Base-by-base conservation (phyloP, 2,113 vertebrate genomes). In the Labeo rohita region DNA sequence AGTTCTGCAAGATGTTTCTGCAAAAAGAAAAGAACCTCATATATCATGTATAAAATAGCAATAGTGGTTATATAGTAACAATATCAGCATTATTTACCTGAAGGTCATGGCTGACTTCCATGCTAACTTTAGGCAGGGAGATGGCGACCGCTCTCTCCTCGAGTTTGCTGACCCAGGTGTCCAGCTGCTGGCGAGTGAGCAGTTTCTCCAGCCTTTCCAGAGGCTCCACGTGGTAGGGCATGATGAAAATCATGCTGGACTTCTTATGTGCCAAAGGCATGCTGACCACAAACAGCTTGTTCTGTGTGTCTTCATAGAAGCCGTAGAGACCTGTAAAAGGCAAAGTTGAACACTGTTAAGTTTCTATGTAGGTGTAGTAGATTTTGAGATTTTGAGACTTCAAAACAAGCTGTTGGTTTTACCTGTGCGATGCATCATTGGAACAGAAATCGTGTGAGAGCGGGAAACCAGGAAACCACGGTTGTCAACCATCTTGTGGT, bases 371-470 rank as follows among this genome's bases (percentile, higher is more conserved):
- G 12, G 73, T 9, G 63, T 83, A 11, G 16, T 34, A 10, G 68
- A 34, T 11, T 50, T 43, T 81, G 16, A 15, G 8, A n/a, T n/a
- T 21, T 16, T n/a, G 86, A 74, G 16, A 80, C 34, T 5, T 78
- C 6, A n/a, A 45, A 54, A 84, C 21, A 75, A 66, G 12, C n/a
- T 74, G 36, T 39, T 86, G 28, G 23, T 66, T 91, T 90, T 88
- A 99, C 98, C 98, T 74, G 98, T 99, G 72, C 98, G 97, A 88
- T 99, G 98, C 98, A 99, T 99, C 98, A 99, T 99, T 23, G 96
- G 93, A 88, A 99, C 90, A 2, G 94, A 94, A 34, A 99, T 85
- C 0, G 96, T 96, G 87, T 96, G 96, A 61, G 98, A 99, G n/a
- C 96, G 96, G 8, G 91, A 94, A 75, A 98, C 97, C 92, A 98